phyloP scores from a whole-genome alignment of 2,113 vertebrate genomes.

The Daphoenositta chrysoptera region DNA sequence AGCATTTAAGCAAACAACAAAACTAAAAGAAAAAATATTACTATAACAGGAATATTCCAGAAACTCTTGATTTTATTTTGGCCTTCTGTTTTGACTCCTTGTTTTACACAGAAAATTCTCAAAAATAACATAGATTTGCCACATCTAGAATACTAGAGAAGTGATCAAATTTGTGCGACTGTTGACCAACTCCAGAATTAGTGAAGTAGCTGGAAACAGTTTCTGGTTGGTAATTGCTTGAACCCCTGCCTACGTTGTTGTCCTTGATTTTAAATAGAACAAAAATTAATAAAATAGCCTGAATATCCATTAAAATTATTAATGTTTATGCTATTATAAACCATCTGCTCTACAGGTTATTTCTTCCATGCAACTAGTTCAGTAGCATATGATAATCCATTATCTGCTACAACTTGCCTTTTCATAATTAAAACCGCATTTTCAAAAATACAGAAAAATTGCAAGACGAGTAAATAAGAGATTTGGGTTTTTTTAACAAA shows the following conservation, averaged over 20 bases:
- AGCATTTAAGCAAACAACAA: not conserved
- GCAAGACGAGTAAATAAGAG: not conserved
- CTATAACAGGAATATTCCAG: not conserved
- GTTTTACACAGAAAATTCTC: not conserved
- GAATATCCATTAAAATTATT: not conserved
- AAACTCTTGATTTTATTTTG: not conserved
- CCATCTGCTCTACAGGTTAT: not conserved
- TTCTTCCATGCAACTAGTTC: not conserved
- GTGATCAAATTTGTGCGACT: not conserved
- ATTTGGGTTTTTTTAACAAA: not conserved
- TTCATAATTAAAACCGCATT: not conserved
- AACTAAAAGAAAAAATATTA: accelerated
- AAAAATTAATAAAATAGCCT: not conserved
- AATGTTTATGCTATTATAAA: not conserved
- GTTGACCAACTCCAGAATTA: not conserved
- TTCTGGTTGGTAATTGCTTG: not conserved
- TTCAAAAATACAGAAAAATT: not conserved
- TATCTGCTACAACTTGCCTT: not conserved
- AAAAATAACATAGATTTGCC: not conserved
- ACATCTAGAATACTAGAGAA: not conserved
- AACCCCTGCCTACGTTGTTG: not conserved
- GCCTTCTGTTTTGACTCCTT: not conserved
- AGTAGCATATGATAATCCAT: not conserved
- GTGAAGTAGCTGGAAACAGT: not conserved
- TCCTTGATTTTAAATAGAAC: not conserved